Evolutionary conservation across 2,888 invertebrate genomes (phyloP).

Genomic region (Caenorhabditis sulstoni): DNA sequence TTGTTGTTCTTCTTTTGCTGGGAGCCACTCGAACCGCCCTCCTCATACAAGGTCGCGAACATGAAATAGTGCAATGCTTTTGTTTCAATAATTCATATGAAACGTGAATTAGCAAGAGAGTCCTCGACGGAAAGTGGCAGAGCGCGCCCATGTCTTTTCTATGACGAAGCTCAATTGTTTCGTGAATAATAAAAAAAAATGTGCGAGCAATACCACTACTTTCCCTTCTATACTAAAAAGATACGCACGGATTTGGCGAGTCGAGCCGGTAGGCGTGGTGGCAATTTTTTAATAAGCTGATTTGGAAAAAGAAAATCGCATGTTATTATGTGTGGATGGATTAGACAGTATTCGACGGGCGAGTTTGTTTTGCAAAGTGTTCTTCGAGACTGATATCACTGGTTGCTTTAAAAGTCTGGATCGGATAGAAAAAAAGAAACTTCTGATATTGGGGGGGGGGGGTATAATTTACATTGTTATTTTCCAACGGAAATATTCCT

Average conservation of each 20-base stretch:
- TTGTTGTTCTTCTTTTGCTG: constrained; percentile 8
- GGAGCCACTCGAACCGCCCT: constrained; percentile 27
- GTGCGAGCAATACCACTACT: neutral
- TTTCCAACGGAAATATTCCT: too few relatives aligned
- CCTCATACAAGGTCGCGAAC: constrained; percentile 39
- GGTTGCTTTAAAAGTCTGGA: neutral
- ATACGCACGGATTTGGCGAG: neutral
- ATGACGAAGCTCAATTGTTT: constrained; percentile 19
- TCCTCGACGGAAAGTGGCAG: constrained; percentile 26
- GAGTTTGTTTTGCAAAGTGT: constrained; percentile 5
- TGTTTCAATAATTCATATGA: constrained; percentile 28
- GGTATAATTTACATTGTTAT: too few relatives aligned
- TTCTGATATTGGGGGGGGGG: too few relatives aligned
- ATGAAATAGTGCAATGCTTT: constrained; percentile 26
- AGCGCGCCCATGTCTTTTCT: too few relatives aligned
- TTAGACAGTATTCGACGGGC: constrained; percentile 7
- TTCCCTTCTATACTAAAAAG: too few relatives aligned
- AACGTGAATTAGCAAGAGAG: constrained; percentile 27
- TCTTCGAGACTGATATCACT: neutral
- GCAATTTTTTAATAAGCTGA: constrained; percentile 7
- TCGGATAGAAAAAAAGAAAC: too few relatives aligned
- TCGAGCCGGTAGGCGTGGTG: neutral
- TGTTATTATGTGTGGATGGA: neutral
- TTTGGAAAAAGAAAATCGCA: constrained; percentile 4
- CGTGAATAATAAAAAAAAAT: neutral